These are phyloP conservation scores for Silurus glanis DNA, from an alignment of 2,113 vertebrate genomes.

Conservation along the genomic window DNA sequence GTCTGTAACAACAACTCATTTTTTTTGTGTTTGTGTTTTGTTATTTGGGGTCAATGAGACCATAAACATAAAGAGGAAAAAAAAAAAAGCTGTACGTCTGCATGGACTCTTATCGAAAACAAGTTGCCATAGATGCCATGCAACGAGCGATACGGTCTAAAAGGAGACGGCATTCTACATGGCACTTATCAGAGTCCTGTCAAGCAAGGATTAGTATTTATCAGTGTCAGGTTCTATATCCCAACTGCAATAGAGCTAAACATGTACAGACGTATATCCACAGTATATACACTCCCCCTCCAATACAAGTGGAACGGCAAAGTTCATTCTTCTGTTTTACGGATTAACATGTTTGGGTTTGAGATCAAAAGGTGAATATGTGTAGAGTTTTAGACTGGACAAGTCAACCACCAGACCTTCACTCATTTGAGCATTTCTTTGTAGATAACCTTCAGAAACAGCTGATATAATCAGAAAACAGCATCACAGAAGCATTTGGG, in stretches of 20 bases:
- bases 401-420: background rate
- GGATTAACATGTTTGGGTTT: background rate
- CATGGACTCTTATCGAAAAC: constrained; percentile 7
- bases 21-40: background rate
- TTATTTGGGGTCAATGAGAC: constrained; percentile 32
- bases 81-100: background rate
- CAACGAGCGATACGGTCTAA: background rate
- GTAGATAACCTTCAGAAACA: too few relatives aligned
- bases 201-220: background rate
- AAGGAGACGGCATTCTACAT: background rate
- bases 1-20: constrained; percentile 26
- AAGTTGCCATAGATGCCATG: constrained; percentile 22
- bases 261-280: background rate
- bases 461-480: too few relatives aligned
- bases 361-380: background rate
- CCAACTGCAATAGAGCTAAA: background rate
- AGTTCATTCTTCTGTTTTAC: too few relatives aligned
- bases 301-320: background rate
- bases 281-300: background rate
- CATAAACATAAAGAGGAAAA: constrained; percentile 6
- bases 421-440: too few relatives aligned
- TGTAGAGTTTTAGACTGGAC: background rate
- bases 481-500: too few relatives aligned
- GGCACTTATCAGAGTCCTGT: constrained; percentile 9
- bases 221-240: background rate